These are phyloP conservation scores for Formica selysi DNA, from an alignment of 1,140 invertebrate genomes.

Conservation along the genomic window DNA sequence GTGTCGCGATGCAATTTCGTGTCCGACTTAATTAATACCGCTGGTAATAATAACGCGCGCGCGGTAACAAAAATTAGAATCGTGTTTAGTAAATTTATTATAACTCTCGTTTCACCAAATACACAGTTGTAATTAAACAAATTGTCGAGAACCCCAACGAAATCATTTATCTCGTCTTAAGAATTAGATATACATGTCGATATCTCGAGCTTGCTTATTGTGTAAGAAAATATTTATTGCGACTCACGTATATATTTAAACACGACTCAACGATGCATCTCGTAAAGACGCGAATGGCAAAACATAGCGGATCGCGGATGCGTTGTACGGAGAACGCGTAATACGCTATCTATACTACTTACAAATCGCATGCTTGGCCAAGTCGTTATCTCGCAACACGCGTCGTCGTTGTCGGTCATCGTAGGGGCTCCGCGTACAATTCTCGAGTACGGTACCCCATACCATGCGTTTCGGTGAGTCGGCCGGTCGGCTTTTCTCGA, in stretches of 20 bases:
- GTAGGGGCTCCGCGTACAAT: neutral
- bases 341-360: constrained; percentile 43
- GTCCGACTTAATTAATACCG: constrained; percentile 49
- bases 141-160: neutral
- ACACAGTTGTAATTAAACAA: neutral
- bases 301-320: constrained; percentile 1
- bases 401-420: neutral
- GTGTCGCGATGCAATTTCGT: constrained; percentile 50
- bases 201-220: neutral
- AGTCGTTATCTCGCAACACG: neutral
- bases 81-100: neutral
- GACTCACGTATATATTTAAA: neutral
- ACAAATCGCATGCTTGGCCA: constrained; percentile 8
- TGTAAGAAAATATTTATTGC: neutral
- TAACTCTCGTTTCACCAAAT: neutral
- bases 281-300: constrained; percentile 27
- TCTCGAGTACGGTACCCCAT: neutral
- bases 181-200: neutral
- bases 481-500: constrained; percentile 48
- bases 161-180: neutral
- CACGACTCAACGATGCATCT: no score
- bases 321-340: constrained; percentile 21
- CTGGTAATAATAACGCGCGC: neutral
- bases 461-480: constrained; percentile 10
- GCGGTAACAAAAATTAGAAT: constrained; percentile 36